Percentiles rank a stretch among this genome's conserved stretches.
phyloP scores from a whole-genome alignment of 2,888 invertebrate genomes.

The Dinocampus coccinellae region DNA sequence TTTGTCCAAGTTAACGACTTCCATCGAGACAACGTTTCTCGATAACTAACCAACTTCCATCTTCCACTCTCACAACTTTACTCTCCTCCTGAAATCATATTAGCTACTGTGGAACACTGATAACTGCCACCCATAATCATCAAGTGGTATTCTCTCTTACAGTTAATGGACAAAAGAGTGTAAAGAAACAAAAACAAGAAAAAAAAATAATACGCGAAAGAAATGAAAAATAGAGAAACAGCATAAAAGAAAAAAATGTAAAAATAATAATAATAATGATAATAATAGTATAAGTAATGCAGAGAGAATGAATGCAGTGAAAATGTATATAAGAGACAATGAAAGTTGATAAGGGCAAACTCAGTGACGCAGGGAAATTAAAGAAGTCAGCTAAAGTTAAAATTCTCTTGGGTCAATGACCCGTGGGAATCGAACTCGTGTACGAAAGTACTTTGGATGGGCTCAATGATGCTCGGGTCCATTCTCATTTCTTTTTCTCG shows the following conservation, averaged over 20 bases:
- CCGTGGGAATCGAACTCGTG: not conserved
- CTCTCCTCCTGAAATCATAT: constrained; percentile 42
- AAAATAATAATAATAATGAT: not conserved
- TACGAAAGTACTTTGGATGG: constrained; percentile 4
- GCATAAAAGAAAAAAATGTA: not conserved
- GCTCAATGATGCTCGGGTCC: constrained; percentile 4
- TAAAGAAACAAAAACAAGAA: not conserved
- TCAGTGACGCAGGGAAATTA: constrained; percentile 20
- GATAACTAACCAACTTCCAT: constrained; percentile 57
- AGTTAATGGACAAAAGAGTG: not conserved
- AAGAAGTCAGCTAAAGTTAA: constrained; percentile 11
- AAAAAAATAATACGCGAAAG: not conserved
- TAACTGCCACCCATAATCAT: constrained; percentile 45
- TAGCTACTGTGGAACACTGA: constrained; percentile 44
- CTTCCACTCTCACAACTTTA: constrained; percentile 36
- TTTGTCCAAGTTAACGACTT: constrained; percentile 54
- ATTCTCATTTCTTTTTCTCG: not conserved
- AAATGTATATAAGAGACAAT: not conserved
- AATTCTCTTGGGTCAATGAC: constrained; percentile 12
- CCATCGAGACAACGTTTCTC: constrained; percentile 52
- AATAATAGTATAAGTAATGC: too few species aligned
- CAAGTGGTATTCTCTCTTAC: not conserved
- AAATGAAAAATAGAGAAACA: constrained; percentile 1
- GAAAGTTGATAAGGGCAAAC: not conserved
- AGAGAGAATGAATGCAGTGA: not conserved